Evolutionary conservation across 1,140 invertebrate species (phyloP), one percentile per base, ranked within the genome.

Genomic region (Hyles euphorbiae): DNA sequence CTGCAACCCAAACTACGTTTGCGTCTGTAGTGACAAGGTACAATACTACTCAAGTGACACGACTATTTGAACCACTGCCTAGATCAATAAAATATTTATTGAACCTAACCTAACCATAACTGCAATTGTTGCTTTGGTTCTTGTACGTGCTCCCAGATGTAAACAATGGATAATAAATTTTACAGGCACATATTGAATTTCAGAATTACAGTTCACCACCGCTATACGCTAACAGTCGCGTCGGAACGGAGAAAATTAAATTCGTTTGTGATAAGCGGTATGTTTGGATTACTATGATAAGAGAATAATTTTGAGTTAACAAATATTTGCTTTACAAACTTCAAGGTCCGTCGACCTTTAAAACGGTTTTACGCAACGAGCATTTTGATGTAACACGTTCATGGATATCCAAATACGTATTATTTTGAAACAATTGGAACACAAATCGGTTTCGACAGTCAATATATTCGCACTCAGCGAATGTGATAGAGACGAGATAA

Each of bases 21-120:
- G 89, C 74, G 89, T 90, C 59, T 90, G 89, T 76, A 90, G 84
- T 71, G 89, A 90, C 61, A 90, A 90, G 89, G 89, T 90, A 86
- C 61, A 63, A 61, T 61, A 63, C 65, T 22, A 47, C 49, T 34
- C 54, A 34, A 49, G 9, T 48, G 40, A 40, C 43, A 8, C 5
- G 48, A 32, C 40, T 34, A 48, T 7, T 9, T 6, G 32, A 34
- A 32, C 6, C 51, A 53, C 10, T 22, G 32, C 8, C 32, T 34
- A 34, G 6, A 34, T 34, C 33, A 52, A 52, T 54, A 54, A 54
- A 36, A 44, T 12, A 54, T 22, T 22, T n/a, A 12, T 44, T 54
- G 7, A 54, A 22, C 36, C 11, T 54, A 43, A 44, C 43, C 36
- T 54, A 43, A 44, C 43, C 36, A 54, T 32, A 44, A 45, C 53